A percentile compares a stretch with the other conserved stretches of the same genome.
phyloP scores from a whole-genome alignment of 2,797 vertebrate genomes.

The Coracias cyanogaster region DNA sequence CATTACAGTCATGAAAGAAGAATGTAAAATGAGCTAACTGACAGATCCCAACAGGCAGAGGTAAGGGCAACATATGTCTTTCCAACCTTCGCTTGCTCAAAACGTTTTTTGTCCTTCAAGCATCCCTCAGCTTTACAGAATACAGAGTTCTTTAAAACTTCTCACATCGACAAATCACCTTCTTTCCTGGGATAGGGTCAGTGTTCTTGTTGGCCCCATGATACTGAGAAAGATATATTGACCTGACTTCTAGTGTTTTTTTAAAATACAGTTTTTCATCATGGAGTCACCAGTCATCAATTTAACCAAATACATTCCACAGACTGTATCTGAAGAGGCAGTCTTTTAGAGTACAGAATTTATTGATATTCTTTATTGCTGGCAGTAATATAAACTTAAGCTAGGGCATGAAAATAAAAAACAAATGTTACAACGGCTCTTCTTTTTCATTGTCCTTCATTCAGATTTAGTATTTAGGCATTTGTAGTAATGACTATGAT shows the following conservation, averaged over 20 bases:
- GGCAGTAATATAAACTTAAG: neutral
- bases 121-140: neutral
- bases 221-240: neutral
- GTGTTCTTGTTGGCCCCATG: neutral
- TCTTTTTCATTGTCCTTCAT: neutral
- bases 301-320: neutral
- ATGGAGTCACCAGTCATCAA: neutral
- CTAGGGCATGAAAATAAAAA: slow-evolving; percentile 1
- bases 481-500: neutral
- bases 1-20: slow-evolving; percentile 26
- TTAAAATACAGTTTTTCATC: neutral
- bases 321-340: neutral
- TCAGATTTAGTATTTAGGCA: neutral
- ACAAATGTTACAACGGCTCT: neutral
- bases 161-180: neutral
- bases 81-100: neutral
- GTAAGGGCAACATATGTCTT: slow-evolving; percentile 31
- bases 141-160: neutral
- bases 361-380: neutral
- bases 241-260: neutral
- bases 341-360: neutral
- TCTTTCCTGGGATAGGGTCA: neutral
- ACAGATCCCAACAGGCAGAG: slow-evolving; percentile 29
- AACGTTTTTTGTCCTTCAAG: neutral
- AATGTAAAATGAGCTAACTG: neutral